A percentile compares a stretch with the other conserved stretches of the same genome.
These are phyloP conservation scores for Mesocentrotus franciscanus DNA, from an alignment of 53 echinoderm and acorn worm genomes.

Conservation along the genomic window DNA sequence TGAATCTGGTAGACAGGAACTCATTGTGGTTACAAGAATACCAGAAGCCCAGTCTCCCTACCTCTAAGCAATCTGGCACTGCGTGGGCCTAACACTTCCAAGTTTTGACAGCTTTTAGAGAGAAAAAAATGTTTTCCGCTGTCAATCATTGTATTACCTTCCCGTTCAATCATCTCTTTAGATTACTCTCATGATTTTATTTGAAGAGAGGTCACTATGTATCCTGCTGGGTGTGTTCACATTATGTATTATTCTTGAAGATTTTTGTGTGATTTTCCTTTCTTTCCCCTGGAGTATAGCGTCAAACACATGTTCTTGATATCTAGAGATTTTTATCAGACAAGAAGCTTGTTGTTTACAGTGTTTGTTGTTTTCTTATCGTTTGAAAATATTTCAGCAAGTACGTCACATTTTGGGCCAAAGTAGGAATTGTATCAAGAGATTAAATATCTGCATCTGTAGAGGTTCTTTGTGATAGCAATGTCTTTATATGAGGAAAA, in stretches of 20 bases:
- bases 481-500: too few relatives aligned
- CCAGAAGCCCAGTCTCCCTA: neutral
- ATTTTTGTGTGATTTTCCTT: neutral
- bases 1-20: neutral
- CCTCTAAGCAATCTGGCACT: neutral
- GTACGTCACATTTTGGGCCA: neutral
- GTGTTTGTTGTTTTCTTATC: neutral
- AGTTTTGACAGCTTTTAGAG: constrained; percentile 6
- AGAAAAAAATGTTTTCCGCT: neutral
- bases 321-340: neutral
- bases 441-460: neutral
- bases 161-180: neutral
- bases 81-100: constrained; percentile 46
- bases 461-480: too few relatives aligned
- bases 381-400: neutral
- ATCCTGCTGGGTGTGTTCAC: constrained; percentile 32
- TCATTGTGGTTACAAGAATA: neutral
- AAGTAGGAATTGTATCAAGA: neutral
- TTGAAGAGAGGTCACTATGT: constrained; percentile 24
- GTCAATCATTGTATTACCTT: constrained; percentile 28
- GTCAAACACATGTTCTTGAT: constrained; percentile 9
- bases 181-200: neutral
- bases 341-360: neutral
- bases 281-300: neutral
- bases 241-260: neutral